A percentile compares a stretch with the other conserved stretches of the same genome.
Conservation (phyloP, 2,113 vertebrate genomes). For the Laticauda colubrina region DNA sequence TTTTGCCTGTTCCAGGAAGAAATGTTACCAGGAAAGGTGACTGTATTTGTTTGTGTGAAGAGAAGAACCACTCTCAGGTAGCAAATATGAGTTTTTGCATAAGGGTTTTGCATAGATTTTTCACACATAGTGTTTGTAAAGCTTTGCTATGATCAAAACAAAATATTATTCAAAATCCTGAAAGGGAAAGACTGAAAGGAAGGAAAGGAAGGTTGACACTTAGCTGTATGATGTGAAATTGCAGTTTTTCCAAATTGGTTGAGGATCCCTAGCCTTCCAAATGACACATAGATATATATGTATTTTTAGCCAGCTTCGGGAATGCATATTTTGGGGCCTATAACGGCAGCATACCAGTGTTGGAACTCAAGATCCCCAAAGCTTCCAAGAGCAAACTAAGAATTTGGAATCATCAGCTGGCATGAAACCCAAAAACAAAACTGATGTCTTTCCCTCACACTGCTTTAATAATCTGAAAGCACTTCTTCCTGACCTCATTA, state of each 20-base stretch:
- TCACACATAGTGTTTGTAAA: neutral
- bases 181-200: neutral
- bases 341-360: neutral
- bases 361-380: neutral
- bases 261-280: neutral
- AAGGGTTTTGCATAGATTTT: neutral
- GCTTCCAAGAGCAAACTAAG: conserved; percentile 37
- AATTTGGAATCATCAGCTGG: conserved; percentile 47
- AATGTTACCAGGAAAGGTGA: neutral
- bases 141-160: neutral
- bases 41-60: neutral
- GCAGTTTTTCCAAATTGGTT: neutral
- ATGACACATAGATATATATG: neutral
- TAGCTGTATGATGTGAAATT: neutral
- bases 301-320: neutral
- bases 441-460: conserved; percentile 5
- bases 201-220: neutral
- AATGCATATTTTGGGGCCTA: neutral
- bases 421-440: conserved; percentile 24
- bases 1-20: neutral
- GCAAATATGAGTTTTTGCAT: neutral
- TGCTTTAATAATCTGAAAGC: conserved; percentile 29
- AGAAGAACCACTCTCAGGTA: neutral
- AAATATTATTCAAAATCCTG: neutral
- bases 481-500: conserved; percentile 32